Base-by-base conservation (phyloP, 2,888 invertebrate species). In the Eilema caniola region DNA sequence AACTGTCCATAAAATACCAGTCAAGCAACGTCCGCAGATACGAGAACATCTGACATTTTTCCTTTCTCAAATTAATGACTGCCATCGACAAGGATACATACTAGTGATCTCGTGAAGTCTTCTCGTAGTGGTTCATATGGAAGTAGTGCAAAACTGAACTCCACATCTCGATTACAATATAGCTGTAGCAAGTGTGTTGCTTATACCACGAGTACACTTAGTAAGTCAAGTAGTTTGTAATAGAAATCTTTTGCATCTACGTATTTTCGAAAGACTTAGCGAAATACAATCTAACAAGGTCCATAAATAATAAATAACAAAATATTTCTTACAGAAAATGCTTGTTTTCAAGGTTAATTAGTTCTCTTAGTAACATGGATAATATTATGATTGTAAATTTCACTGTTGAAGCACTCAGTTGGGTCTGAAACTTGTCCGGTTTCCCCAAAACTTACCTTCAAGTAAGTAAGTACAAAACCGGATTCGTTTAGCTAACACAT, bases 1-100 rank as follows among this genome's bases (percentile, higher is more conserved):
- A 94, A 93, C 93, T 93, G 93, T 88, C 92, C 88, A 90, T 91
- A 86, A 93, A 92, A 92, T 92, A 91, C 90, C 72, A 77, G 88
- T 87, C 86, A 89, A 88, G 88, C 91, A 91, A 88, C 86, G 85
- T 83, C 10, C 16, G 78, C 81, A 83, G 83, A 85, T 83, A 83
- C 82, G 82, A 77, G 86, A 88, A 87, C 65, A 64, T 64, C 53
- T n/a, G 23, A 1, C 24, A n/a, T 28, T 59, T 25, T 59, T 14
- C 25, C 7, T 25, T 25, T 14, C 2, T 28, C 59, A 25, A 25
- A 23, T 16, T 14, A 16, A 28, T 14, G 4, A 16, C 25, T 59
- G 59, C 14, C 16, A 59, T 25, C 53, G n/a, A 25, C 20, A 14
- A 59, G 25, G 25, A 24, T 24, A 59, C 24, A 59, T 59, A 0